Evolutionary conservation across 2,797 vertebrate genomes (phyloP), one percentile per base, ranked within the genome.

Genomic region (Acestrorhynchus altus): DNA sequence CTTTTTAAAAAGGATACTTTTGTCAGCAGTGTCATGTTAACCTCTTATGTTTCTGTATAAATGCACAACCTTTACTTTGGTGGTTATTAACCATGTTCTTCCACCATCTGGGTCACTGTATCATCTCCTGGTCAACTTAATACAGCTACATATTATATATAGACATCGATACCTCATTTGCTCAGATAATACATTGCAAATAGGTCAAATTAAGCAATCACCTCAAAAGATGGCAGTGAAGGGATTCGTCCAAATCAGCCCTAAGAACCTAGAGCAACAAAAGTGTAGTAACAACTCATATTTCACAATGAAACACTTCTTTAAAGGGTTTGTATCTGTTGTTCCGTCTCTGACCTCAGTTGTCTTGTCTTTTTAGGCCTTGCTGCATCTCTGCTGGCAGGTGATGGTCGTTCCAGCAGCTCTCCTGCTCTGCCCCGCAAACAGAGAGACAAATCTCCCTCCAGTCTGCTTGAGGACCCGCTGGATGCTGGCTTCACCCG

Each of bases 391-490:
- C 72, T 93, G 64, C 84, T 93, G 7, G 89, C 87, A n/a, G 91
- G 91, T 2, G 91, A 93, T 5, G 67, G 89, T 13, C 89, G 91
- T 31, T 88, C 90, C 0, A 88, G 93, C 0, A 93, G 96, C 79
- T 99, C 98, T 59, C 98, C 98, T 0, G 97, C 97, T 0, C 91
- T 99, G 83, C 97, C 98, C 74, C 95, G 97, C 82, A 99, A 99
- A 84, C 98, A 98, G 3, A 93, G 97, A 81, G 98, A 99, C 83
- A 99, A 99, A 89, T 99, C 97, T 63, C 96, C 98, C 46, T 95
- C 93, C 88, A 95, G 94, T 91, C 93, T 98, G 69, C 83, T 98
- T 87, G 97, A 98, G 76, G 97, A 98, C 52, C 84, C 91, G 67
- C 94, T 95, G 88, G 97, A 99, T 90, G 94, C 95, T 84, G 95